Evolutionary conservation across 1,140 invertebrate species (phyloP), one percentile per base, ranked within the genome.

Genomic region (Drosophila mojavensis): DNA sequence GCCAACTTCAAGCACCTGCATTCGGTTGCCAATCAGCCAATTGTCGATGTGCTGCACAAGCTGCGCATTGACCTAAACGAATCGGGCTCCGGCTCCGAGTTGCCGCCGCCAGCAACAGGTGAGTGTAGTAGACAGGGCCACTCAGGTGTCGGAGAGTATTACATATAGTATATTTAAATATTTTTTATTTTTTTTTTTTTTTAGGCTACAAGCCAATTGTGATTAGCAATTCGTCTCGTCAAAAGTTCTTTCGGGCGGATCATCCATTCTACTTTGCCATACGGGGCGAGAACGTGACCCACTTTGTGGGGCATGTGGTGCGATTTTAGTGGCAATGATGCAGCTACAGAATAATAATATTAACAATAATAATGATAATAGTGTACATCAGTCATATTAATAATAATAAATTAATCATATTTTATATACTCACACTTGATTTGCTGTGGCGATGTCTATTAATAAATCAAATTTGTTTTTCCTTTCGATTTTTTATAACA

Each of bases 221-320:
- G 51, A 90, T 91, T 56, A 91, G 90, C 73, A 91, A 91, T 62
- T 91, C 86, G 28, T 78, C 84, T 10, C 78, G 91, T 13, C 88
- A 91, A 45, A 92, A 91, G 55, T 92, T 92, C 81, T 92, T 92
- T 41, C 75, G 91, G 11, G 91, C 90, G 43, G 91, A 92, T 81
- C 91, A 91, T 76, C 91, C 91, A 6, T 92, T 91, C 20, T 91
- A 86, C 76, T 92, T 92, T 75, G 91, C 91, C 73, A 81, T 92
- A 51, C 81, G 84, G 26, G 79, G 80, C n/a, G 68, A 76, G 36
- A 79, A 84, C 55, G 79, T 81, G 4, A 90, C 82, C 30, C 80
- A 86, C 55, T 88, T 92, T 28, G 67, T 90, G 61, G 91, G 91
- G 7, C 91, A 91, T 55, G 78, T 92, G 51, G 79, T 81, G 17